A percentile compares a stretch with the other conserved stretches of the same genome.
These are phyloP conservation scores for Alloscopus bannaensis DNA, from an alignment of 2,888 invertebrate genomes.

Conservation along the genomic window DNA sequence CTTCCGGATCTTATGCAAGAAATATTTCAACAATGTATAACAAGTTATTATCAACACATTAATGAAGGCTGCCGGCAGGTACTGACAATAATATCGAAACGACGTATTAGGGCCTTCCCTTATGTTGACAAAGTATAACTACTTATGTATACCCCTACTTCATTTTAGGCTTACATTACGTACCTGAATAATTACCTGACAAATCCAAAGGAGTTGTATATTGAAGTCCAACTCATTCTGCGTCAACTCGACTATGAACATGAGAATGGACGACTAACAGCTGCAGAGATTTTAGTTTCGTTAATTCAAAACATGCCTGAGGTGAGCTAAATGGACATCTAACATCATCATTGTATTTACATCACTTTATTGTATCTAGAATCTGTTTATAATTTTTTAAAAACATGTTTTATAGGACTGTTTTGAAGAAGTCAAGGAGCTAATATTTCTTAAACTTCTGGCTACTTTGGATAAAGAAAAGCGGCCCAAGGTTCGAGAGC, in stretches of 20 bases:
- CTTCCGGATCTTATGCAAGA: conserved; percentile 66
- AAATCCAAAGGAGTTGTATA: conserved; percentile 59
- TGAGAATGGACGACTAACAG: conserved; percentile 61
- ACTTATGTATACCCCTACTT: not conserved
- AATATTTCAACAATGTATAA: conserved; percentile 66
- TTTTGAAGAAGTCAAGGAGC: conserved; percentile 62
- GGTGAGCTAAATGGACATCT: conserved; percentile 31
- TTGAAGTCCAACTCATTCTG: conserved; percentile 63
- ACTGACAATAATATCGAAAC: not conserved
- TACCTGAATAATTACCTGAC: conserved; percentile 67
- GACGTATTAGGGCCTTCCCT: not conserved
- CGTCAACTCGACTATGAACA: conserved; percentile 61
- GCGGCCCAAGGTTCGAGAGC: conserved; percentile 48
- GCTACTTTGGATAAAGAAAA: conserved; percentile 58
- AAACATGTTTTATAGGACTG: conserved; percentile 40
- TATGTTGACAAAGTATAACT: not conserved
- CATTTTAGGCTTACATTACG: conserved; percentile 58
- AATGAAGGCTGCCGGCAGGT: conserved; percentile 67
- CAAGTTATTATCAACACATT: conserved; percentile 66
- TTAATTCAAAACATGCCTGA: conserved; percentile 60
- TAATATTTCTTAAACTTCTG: conserved; percentile 61
- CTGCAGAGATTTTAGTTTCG: conserved; percentile 59
- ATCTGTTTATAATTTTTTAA: no score
- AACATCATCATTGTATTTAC: no score
- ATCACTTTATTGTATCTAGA: no score